Evolutionary conservation across 1,140 invertebrate species (phyloP).

Genomic region (Cotesia glomerata): DNA sequence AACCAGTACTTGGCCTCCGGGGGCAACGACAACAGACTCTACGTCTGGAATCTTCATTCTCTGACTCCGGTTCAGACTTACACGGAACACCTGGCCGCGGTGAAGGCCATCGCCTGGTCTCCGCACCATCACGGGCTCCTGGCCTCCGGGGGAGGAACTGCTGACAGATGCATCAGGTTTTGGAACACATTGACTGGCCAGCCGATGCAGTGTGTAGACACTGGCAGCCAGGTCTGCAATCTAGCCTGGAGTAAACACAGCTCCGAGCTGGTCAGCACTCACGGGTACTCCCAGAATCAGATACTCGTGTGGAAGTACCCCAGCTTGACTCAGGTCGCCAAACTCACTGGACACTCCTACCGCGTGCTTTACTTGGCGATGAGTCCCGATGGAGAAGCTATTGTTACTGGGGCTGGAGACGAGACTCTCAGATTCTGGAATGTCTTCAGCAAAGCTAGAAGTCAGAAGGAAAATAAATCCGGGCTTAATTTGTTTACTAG

Average conservation of each 20-base stretch:
- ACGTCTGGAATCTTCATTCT: constrained; percentile 96
- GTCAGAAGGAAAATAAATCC: constrained; percentile 94
- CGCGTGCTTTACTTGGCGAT: constrained; percentile 96
- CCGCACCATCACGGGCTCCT: constrained; percentile 98
- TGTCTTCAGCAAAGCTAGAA: constrained; percentile 96
- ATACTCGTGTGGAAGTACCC: constrained; percentile 99
- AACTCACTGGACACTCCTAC: constrained; percentile 97
- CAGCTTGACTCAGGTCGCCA: constrained; percentile 94
- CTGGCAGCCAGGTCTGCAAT: constrained; percentile 98
- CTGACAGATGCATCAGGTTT: constrained; percentile 96
- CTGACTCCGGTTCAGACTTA: constrained; percentile 93
- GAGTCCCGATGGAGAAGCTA: constrained; percentile 98
- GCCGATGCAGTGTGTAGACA: constrained; percentile 98
- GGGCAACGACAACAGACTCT: constrained; percentile 98
- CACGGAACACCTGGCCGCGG: constrained; percentile 96
- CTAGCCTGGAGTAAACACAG: constrained; percentile 99
- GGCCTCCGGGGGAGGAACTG: constrained; percentile 97
- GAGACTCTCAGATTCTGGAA: constrained; percentile 99
- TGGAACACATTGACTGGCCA: constrained; percentile 99
- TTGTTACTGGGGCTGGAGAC: constrained; percentile 98
- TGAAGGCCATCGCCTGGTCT: constrained; percentile 99
- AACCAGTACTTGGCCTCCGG: constrained; percentile 97
- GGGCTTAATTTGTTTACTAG: constrained; percentile 96
- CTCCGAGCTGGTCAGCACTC: constrained; percentile 96
- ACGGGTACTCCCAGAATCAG: constrained; percentile 99